These are phyloP conservation scores for Electrona antarctica DNA, from an alignment of 2,113 vertebrate species.

Conservation along the genomic window DNA sequence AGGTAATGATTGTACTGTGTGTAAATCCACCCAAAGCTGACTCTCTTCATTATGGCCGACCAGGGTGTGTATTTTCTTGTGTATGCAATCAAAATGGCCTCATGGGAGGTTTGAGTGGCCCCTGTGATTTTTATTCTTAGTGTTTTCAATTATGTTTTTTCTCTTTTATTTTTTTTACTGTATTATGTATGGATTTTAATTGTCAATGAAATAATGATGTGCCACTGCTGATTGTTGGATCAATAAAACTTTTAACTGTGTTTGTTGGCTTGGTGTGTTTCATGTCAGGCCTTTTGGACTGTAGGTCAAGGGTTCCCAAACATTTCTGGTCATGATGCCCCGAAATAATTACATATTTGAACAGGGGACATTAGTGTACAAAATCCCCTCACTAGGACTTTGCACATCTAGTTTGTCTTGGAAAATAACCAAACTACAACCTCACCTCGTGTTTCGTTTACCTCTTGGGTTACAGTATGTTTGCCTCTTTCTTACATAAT, in stretches of 20 bases:
- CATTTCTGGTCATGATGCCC: no score
- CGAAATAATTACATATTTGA: no score
- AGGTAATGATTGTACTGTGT: neutral
- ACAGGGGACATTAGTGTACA: no score
- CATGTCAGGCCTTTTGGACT: no score
- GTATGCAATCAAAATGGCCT: neutral
- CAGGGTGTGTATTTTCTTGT: conserved; percentile 11
- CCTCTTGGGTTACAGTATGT: no score
- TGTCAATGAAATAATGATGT: neutral
- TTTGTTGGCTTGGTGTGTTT: no score
- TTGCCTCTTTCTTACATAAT: no score
- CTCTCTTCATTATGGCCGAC: conserved; percentile 40
- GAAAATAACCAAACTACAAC: no score
- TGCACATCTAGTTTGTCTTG: no score
- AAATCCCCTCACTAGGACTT: no score
- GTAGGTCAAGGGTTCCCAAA: no score
- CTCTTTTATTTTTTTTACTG: neutral
- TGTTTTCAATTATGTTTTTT: neutral
- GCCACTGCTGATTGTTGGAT: conserved; percentile 20
- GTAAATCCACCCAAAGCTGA: neutral
- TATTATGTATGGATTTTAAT: conserved; percentile 8
- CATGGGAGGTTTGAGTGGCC: neutral
- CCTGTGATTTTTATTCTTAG: neutral
- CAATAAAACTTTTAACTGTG: conserved; percentile 53
- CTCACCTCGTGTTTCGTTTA: no score